Conservation (phyloP, 2,888 invertebrate genomes). For the Drosophila gaucha region DNA sequence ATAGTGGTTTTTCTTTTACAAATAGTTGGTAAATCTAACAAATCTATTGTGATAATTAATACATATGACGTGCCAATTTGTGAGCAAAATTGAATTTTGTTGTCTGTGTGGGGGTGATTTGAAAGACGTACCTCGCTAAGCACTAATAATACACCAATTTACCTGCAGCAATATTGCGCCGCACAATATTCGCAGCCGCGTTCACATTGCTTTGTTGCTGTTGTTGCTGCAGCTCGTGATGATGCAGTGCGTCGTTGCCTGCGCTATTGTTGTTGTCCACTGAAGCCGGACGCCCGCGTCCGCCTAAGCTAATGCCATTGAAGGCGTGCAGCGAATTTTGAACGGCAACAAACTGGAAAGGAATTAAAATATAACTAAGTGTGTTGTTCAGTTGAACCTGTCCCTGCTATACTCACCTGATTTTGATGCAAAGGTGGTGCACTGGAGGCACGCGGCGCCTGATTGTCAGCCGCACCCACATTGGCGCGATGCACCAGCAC, state of each 20-base stretch:
- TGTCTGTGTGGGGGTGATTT: conserved; percentile 61
- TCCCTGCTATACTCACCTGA: conserved; percentile 78
- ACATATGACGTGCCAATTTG: conserved; percentile 70
- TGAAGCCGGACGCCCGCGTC: conserved; percentile 89
- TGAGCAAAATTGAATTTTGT: conserved; percentile 24
- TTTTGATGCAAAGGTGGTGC: conserved; percentile 91
- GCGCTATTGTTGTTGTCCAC: conserved; percentile 85
- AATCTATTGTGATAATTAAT: conserved; percentile 61
- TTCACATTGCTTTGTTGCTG: conserved; percentile 73
- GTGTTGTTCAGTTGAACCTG: not conserved
- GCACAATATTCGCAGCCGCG: conserved; percentile 81
- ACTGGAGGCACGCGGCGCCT: conserved; percentile 92
- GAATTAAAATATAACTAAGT: conserved; percentile 38
- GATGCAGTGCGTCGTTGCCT: conserved; percentile 62
- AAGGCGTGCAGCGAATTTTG: conserved; percentile 84
- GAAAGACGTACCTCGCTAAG: conserved; percentile 79
- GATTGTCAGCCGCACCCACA: conserved; percentile 86
- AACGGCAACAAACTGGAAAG: conserved; percentile 66
- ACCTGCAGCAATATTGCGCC: conserved; percentile 85
- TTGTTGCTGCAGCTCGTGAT: conserved; percentile 51
- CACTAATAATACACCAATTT: conserved; percentile 81
- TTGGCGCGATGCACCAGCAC: conserved; percentile 92
- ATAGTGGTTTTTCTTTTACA: conserved; percentile 13
- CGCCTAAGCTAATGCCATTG: conserved; percentile 85
- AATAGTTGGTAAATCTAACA: conserved; percentile 47